These are phyloP conservation scores for Tenthredo mesomela DNA, from an alignment of 2,888 invertebrate genomes.

Conservation along the genomic window DNA sequence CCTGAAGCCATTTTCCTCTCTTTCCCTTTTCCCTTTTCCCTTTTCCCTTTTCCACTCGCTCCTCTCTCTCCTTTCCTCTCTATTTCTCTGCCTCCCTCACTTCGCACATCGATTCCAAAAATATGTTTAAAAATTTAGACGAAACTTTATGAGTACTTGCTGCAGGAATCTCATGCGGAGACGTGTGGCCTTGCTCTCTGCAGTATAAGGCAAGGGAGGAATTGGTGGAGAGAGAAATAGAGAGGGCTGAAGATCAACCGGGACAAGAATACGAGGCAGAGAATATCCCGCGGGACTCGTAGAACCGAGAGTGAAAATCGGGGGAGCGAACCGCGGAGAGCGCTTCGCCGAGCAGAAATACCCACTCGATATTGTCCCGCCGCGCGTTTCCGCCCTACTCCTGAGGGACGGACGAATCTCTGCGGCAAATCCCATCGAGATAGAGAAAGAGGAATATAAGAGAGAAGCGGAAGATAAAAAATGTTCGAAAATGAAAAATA, in stretches of 20 bases:
- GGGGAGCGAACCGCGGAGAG: slow-evolving; percentile 51
- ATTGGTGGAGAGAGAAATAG: background rate
- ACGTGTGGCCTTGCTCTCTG: background rate
- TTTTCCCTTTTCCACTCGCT: background rate
- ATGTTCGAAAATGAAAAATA: background rate
- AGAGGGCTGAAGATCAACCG: slow-evolving; percentile 4
- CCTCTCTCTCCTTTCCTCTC: background rate
- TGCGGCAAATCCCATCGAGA: background rate
- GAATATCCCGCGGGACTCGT: slow-evolving; percentile 49
- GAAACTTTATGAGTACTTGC: background rate
- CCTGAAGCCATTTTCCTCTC: background rate
- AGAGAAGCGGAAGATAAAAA: background rate
- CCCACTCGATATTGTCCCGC: slow-evolving; percentile 64
- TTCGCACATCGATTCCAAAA: slow-evolving; percentile 9
- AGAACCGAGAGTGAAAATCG: slow-evolving; percentile 36
- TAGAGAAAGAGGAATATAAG: background rate
- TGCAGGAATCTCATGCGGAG: background rate
- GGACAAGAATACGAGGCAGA: slow-evolving; percentile 11
- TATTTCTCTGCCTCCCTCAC: background rate
- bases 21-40: background rate
- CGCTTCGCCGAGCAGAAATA: slow-evolving; percentile 66
- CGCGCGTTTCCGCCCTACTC: slow-evolving; percentile 58
- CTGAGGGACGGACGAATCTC: slow-evolving; percentile 42
- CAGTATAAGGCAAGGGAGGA: background rate
- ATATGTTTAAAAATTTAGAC: background rate